A percentile compares a stretch with the other conserved stretches of the same genome.
phyloP scores from a whole-genome alignment of 2,888 invertebrate species.

The Clostera curtula region DNA sequence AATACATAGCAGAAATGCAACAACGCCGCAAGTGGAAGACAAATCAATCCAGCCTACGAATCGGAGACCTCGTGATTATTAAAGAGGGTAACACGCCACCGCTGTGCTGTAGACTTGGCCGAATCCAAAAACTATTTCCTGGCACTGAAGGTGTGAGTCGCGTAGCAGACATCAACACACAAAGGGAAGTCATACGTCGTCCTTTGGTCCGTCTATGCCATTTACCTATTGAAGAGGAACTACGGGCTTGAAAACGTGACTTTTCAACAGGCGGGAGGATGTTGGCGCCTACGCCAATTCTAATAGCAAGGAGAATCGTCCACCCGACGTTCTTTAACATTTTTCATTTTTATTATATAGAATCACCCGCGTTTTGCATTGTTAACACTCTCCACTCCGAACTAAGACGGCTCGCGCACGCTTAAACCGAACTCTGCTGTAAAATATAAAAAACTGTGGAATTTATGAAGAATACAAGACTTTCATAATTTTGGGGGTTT shows the following conservation, averaged over 20 bases:
- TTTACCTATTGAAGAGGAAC: background rate
- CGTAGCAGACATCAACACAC: background rate
- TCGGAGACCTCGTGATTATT: constrained; percentile 10
- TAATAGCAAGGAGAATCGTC: no score
- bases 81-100: constrained; percentile 8
- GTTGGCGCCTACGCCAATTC: constrained; percentile 13
- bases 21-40: background rate
- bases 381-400: no score
- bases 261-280: constrained; percentile 6
- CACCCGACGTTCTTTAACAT: no score
- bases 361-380: no score
- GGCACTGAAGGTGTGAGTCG: background rate
- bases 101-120: constrained; percentile 11
- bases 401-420: no score
- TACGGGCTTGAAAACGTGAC: background rate
- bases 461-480: no score
- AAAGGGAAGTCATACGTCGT: background rate
- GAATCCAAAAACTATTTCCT: background rate
- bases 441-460: no score
- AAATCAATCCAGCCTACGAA: background rate
- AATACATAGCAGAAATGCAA: background rate
- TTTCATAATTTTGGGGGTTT: no score
- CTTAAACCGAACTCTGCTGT: no score
- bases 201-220: background rate
- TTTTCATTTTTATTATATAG: no score